Evolutionary conservation across 2,888 invertebrate genomes (phyloP), one percentile per base, ranked within the genome.

Genomic region (Nephrocerus scutellatus): DNA sequence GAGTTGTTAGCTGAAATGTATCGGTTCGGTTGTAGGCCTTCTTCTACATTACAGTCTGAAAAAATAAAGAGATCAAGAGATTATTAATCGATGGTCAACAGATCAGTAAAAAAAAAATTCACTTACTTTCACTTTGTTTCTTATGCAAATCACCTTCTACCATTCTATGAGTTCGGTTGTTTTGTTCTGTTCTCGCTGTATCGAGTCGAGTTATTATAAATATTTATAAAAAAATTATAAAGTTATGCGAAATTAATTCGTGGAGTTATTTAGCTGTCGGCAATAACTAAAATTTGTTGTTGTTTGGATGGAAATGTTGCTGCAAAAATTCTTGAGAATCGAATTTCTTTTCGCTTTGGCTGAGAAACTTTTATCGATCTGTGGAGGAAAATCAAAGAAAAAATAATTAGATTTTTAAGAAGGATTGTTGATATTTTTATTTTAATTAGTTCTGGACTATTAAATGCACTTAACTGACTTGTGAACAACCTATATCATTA

Each of bases 31-130:
- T 79, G 79, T 72, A 76, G 78, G 74, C 82, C 82, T 75, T 79
- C 79, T 75, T 82, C 86, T 84, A 85, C 85, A 85, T 86, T 83
- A 82, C 82, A 81, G 76, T 82, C 84, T 83, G 68, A 10, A 74
- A 62, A 62, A 43, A 58, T 59, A 42, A 37, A 41, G 39, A 39
- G 9, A 18, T 7, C 22, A 10, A 10, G 20, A 24, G 34, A 24
- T 3, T n/a, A 36, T 15, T 25, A 28, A 13, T 42, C 20, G 24
- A n/a, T 24, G 28, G 29, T 23, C 14, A 36, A 25, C 18, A 35
- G 12, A 22, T 7, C 8, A 23, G 13, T 18, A 21, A 12, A 26
- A 25, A 29, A 38, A 28, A 13, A 39, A 19, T 20, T 38, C 43
- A 75, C 80, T 77, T 58, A 82, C 82, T 77, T 75, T 79, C 76